Percentiles rank a stretch among this genome's conserved stretches.
These are phyloP conservation scores for Tetraodon nigroviridis DNA, from an alignment of 2,113 vertebrate genomes.

Conservation along the genomic window DNA sequence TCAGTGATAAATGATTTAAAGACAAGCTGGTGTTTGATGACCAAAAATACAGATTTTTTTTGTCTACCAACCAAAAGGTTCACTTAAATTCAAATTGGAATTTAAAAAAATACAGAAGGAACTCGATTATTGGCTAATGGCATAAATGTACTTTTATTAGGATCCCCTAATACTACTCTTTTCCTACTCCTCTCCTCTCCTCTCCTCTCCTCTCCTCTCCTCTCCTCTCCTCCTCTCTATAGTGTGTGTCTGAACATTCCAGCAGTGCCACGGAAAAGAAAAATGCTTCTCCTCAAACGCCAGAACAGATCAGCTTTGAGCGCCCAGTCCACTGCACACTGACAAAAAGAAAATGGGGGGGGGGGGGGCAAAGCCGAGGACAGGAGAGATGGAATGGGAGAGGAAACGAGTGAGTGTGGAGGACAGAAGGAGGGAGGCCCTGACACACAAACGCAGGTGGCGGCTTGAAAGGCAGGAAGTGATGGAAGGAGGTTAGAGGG, in stretches of 20 bases:
- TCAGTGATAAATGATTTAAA: too few relatives aligned
- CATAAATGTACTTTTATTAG: too few relatives aligned
- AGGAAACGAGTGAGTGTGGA: slow-evolving; percentile 3
- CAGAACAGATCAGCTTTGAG: slow-evolving; percentile 64
- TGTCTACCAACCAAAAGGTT: too few relatives aligned
- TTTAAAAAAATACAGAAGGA: too few relatives aligned
- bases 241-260: slow-evolving; percentile 54
- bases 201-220: too few relatives aligned
- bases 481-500: slow-evolving; percentile 32
- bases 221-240: not conserved
- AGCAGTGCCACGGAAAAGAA: slow-evolving; percentile 56
- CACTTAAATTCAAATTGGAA: too few relatives aligned
- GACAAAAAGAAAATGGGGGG: slow-evolving; percentile 47
- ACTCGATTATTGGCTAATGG: too few relatives aligned
- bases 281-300: slow-evolving; percentile 66
- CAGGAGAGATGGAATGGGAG: slow-evolving; percentile 12
- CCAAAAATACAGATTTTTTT: too few relatives aligned
- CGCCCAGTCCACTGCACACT: slow-evolving; percentile 58
- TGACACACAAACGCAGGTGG: slow-evolving; percentile 2
- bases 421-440: slow-evolving; percentile 24
- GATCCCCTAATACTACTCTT: too few relatives aligned
- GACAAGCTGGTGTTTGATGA: too few relatives aligned
- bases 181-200: not conserved
- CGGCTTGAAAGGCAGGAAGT: slow-evolving; percentile 24
- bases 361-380: slow-evolving; percentile 1